Base-by-base conservation (phyloP, 2,113 vertebrate genomes). In the Sorex fumeus region DNA sequence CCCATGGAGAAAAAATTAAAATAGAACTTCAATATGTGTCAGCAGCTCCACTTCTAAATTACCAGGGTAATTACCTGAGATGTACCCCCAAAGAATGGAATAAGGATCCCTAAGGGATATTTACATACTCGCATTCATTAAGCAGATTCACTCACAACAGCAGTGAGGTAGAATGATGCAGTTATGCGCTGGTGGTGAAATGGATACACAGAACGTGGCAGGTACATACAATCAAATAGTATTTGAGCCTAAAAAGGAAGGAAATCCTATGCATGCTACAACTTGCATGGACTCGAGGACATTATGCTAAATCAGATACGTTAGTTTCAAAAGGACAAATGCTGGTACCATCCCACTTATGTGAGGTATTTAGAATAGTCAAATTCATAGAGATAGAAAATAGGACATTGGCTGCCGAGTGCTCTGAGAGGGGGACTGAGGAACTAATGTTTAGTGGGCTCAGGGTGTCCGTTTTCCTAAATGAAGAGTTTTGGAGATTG, bases 211-310 rank as follows among this genome's bases (percentile, higher is more conserved):
- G 62, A 85, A 69, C 13, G 25, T 62, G 25, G 19, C 16, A 28
- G 66, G 30, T 43, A 30, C 11, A 21, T 21, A 60, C 19, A 60
- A n/a, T 1, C 11, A 10, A 57, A 28, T 47, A 64, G 34, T 87
- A 76, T 10, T 75, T 47, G 76, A 77, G 15, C 10, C 72, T 79
- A 62, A 57, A 70, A 77, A 62, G 30, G 77, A 64, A 85, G 70
- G 60, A 60, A 77, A 90, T 69, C 57, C 57, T 84, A 72, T 72
- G 16, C 67, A n/a, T 60, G 57, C 57, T 60, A 75, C 40, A 69
- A 50, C 21, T 34, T 18, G n/a, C 47, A 84, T 80, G 32, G 64
- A 78, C 25, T 53, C 27, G 62, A 75, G 28, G 76, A 70, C 34
- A n/a, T 5, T 50, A 6, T 30, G 40, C 30, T 53, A 34, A 95